These are phyloP conservation scores for fruit fly (Drosophila melanogaster) DNA, from an alignment of 1,140 invertebrate genomes.

Conservation along the genomic window DNA sequence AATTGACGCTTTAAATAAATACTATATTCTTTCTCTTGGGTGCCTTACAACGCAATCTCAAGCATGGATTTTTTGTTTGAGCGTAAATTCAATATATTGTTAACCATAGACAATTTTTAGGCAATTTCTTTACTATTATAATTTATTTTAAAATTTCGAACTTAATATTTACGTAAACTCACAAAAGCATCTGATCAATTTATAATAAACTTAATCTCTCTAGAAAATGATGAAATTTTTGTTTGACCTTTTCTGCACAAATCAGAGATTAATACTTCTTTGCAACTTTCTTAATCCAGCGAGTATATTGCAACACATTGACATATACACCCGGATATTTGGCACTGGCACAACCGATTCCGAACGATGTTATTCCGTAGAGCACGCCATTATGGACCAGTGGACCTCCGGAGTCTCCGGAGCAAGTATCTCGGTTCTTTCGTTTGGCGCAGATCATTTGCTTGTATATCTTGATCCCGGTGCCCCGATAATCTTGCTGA, in stretches of 20 bases:
- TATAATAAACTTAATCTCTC: no score
- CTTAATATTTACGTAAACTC: not conserved
- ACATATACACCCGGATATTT: conserved; percentile 52
- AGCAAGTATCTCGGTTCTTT: conserved; percentile 59
- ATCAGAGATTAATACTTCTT: not conserved
- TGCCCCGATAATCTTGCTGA: conserved; percentile 3
- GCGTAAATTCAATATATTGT: no score
- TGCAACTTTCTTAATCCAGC: conserved; percentile 32
- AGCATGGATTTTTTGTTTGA: not conserved
- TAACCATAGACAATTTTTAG: no score
- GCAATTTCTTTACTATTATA: no score
- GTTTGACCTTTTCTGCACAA: no score
- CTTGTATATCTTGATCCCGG: conserved; percentile 41
- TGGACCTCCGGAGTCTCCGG: conserved; percentile 65
- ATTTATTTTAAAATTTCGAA: not conserved
- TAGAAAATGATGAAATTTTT: no score
- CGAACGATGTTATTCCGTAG: conserved; percentile 60
- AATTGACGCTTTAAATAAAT: conserved; percentile 5
- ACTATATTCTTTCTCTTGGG: not conserved
- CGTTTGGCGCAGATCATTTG: conserved; percentile 55
- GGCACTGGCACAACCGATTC: conserved; percentile 52
- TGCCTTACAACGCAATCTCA: not conserved
- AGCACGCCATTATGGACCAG: conserved; percentile 18
- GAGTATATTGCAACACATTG: conserved; percentile 7
- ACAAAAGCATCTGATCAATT: not conserved